Percentiles rank a stretch among this genome's conserved stretches.
Evolutionary conservation across 2,113 vertebrate species (phyloP).

Genomic region (Podilymbus podiceps): DNA sequence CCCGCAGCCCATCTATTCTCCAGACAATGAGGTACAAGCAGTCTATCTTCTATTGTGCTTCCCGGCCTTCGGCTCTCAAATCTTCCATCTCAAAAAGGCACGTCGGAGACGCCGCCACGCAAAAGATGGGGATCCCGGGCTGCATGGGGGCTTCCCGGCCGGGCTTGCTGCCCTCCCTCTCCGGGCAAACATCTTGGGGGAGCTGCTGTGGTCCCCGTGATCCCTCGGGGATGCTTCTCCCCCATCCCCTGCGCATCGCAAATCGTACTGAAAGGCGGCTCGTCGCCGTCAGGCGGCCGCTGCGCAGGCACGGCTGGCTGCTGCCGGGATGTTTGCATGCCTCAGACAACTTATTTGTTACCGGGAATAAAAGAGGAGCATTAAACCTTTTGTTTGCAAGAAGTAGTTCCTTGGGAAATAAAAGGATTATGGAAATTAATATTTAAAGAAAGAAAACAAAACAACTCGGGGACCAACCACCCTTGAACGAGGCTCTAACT

Average conservation of each 20-base stretch:
- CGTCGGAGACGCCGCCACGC: background rate
- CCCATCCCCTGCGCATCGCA: rapidly evolving
- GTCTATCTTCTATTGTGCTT: constrained; percentile 47
- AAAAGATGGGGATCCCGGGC: background rate
- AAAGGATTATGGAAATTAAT: constrained; percentile 60
- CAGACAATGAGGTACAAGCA: constrained; percentile 68
- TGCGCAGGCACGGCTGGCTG: background rate
- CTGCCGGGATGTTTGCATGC: background rate
- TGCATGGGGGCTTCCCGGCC: background rate
- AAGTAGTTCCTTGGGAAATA: constrained; percentile 53
- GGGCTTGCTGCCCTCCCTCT: background rate
- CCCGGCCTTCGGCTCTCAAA: constrained; percentile 39
- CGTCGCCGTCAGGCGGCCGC: background rate
- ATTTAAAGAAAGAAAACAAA: constrained; percentile 61
- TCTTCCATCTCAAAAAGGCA: constrained; percentile 42
- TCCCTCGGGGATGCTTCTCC: background rate
- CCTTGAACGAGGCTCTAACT: constrained; percentile 46
- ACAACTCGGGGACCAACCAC: constrained; percentile 38
- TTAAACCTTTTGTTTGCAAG: constrained; percentile 46
- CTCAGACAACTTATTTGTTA: constrained; percentile 44
- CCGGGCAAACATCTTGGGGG: rapidly evolving
- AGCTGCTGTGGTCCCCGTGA: background rate
- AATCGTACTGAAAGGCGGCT: rapidly evolving
- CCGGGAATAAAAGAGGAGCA: constrained; percentile 14
- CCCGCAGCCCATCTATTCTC: constrained; percentile 80